A percentile compares a stretch with the other conserved stretches of the same genome.
phyloP scores from a whole-genome alignment of 2,113 vertebrate genomes.

The Thalassoma bifasciatum region DNA sequence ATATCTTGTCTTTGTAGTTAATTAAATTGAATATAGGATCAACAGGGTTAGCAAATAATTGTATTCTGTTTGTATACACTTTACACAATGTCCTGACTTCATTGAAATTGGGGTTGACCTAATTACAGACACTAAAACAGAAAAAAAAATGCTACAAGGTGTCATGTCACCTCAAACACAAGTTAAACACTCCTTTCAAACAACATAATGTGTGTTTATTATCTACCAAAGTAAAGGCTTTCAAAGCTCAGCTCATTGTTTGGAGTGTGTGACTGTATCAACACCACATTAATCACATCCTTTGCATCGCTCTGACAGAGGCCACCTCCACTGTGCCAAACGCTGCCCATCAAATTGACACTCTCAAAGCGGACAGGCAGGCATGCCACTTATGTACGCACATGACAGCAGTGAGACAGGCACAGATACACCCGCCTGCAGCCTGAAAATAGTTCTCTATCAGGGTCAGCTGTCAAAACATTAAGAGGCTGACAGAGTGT shows the following conservation, averaged over 20 bases:
- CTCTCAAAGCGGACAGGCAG: slow-evolving; percentile 54
- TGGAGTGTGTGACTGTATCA: slow-evolving; percentile 28
- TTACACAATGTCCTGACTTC: too few species aligned
- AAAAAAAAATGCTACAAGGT: too few species aligned
- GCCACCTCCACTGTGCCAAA: slow-evolving; percentile 39
- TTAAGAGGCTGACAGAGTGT: slow-evolving; percentile 55
- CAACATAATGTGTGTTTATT: neutral
- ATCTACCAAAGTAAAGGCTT: slow-evolving; percentile 19
- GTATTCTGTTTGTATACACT: too few species aligned
- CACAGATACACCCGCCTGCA: slow-evolving; percentile 41
- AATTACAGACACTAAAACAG: too few species aligned
- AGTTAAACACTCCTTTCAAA: neutral
- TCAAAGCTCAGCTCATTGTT: slow-evolving; percentile 49
- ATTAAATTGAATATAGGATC: too few species aligned
- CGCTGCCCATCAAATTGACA: slow-evolving; percentile 49
- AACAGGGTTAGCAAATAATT: too few species aligned
- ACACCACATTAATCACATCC: slow-evolving; percentile 41
- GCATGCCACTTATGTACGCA: slow-evolving; percentile 39
- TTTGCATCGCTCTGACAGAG: slow-evolving; percentile 12
- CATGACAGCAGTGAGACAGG: slow-evolving; percentile 35
- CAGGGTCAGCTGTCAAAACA: slow-evolving; percentile 75
- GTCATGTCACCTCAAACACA: too few species aligned
- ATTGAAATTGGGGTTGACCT: too few species aligned
- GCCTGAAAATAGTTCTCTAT: slow-evolving; percentile 73
- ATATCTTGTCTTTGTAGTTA: too few species aligned